Evolutionary conservation across 2,797 vertebrate species (phyloP), one percentile per base, ranked within the genome.

Genomic region (Sebastes trivittatus): DNA sequence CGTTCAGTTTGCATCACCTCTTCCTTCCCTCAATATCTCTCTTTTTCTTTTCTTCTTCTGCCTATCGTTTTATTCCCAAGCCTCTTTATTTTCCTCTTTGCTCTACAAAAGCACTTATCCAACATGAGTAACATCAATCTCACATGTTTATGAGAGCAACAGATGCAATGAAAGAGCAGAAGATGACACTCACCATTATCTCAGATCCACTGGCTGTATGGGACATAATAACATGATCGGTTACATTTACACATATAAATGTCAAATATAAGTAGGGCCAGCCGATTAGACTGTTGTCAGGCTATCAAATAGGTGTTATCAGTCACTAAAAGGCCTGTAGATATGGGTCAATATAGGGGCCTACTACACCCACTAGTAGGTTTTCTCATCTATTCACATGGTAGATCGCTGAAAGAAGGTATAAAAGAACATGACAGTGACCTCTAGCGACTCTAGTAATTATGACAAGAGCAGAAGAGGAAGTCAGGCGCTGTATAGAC

Each of bases 1-100:
- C 42, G 2, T 76, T 74, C 73, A 72, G 70, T 91, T 90, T 91
- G 82, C 87, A 90, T 92, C 88, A 87, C 81, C 88, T 83, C 75
- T 72, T 77, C 22, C 61, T 75, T 74, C 72, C 70, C 59, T 85
- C 75, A 72, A 32, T 71, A 62, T 29, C 56, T 75, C 30, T 70
- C 72, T 64, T 16, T 55, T 25, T 36, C 27, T 65, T 61, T 29
- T 59, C 25, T 59, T 52, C 3, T 46, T 22, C 62, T 59, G 49
- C 25, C 14, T 73, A 29, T 62, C 20, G 1, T 34, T 58, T 71
- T 49, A 36, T 55, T 81, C 52, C 36, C 66, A 61, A 64, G 23
- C 55, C 4, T 59, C 32, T 72, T 58, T 63, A 42, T 54, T 61
- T 23, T 56, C 16, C 25, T 34, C 54, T 72, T 22, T 65, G 13